Evolutionary conservation across 2,797 vertebrate species (phyloP).

Genomic region (Mormyrus hasselquistii): DNA sequence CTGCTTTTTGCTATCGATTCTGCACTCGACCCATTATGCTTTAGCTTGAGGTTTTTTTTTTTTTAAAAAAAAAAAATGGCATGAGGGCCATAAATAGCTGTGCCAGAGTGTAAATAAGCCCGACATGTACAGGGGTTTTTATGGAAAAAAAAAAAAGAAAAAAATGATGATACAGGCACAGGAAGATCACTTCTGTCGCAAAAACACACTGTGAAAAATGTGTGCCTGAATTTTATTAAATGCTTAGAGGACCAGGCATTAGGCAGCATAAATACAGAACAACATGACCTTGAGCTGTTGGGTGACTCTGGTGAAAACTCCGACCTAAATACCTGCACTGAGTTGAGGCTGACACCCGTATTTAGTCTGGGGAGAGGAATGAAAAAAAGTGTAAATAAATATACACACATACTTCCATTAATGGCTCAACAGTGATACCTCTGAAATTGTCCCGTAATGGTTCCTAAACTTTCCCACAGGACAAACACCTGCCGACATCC

Average conservation of each 20-base stretch:
- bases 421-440: background rate
- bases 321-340: background rate
- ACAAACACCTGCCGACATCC: background rate
- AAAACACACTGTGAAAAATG: background rate
- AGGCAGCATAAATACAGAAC: background rate
- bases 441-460: background rate
- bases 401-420: background rate
- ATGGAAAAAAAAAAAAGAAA: background rate
- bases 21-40: background rate
- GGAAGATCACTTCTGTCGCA: background rate
- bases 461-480: background rate
- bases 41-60: background rate
- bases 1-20: constrained; percentile 3
- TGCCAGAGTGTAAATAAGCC: background rate
- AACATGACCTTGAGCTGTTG: background rate
- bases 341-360: background rate
- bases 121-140: background rate
- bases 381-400: background rate
- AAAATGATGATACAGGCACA: background rate
- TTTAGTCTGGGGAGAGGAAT: background rate
- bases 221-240: background rate
- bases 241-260: background rate
- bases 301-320: background rate
- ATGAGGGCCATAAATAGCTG: background rate
- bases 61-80: background rate